Conservation (phyloP, 2,888 invertebrate species). For the Drosophila silvestris region DNA sequence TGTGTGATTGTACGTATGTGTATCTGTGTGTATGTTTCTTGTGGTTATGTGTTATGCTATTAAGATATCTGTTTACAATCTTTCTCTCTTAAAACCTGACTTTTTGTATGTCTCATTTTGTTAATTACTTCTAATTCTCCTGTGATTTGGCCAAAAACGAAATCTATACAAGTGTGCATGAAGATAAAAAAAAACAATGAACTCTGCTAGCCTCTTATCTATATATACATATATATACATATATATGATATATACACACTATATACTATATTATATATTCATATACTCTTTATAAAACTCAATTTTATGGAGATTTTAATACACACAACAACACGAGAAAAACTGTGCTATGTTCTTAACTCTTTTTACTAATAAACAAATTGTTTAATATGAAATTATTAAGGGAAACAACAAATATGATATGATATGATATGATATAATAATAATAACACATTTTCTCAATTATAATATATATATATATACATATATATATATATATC, state of each 20-base stretch:
- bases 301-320: constrained; percentile 50
- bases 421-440: constrained; percentile 16
- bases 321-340: constrained; percentile 14
- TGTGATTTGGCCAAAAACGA: constrained; percentile 63
- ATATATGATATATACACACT: constrained; percentile 21
- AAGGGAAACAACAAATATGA: constrained; percentile 45
- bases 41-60: constrained; percentile 11
- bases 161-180: constrained; percentile 52
- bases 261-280: constrained; percentile 29
- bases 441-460: constrained; percentile 41
- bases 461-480: constrained; percentile 38
- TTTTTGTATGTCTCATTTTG: constrained; percentile 38
- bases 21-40: constrained; percentile 8
- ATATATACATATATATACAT: constrained; percentile 45
- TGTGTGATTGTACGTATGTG: neutral
- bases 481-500: constrained; percentile 8
- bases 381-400: constrained; percentile 34
- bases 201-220: constrained; percentile 39
- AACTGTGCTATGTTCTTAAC: constrained; percentile 61
- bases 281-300: constrained; percentile 44
- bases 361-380: constrained; percentile 53
- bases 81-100: constrained; percentile 24
- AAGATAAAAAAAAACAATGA: constrained; percentile 3
- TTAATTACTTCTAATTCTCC: constrained; percentile 61
- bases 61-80: constrained; percentile 30